Evolutionary conservation across 2,888 invertebrate species (phyloP).

Genomic region (Dyspetes luteomarginatus): DNA sequence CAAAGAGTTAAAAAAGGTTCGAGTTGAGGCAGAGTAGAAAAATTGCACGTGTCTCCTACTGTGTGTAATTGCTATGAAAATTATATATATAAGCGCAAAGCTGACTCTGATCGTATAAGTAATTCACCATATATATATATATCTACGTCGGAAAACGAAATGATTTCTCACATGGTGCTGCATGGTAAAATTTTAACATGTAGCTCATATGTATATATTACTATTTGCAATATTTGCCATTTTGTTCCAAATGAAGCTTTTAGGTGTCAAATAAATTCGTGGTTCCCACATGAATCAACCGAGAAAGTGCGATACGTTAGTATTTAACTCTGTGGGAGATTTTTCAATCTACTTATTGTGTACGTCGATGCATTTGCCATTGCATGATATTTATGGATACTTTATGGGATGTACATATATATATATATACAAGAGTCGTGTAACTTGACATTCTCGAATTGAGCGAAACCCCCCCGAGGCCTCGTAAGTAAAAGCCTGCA

Average conservation of each 20-base stretch:
- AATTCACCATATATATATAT: too few species aligned
- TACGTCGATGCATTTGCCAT: conserved; percentile 6
- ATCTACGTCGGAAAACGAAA: too few species aligned
- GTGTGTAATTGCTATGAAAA: too few species aligned
- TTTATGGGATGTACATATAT: too few species aligned
- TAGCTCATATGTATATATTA: too few species aligned
- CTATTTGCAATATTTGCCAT: conserved; percentile 27
- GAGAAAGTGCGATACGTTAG: conserved; percentile 64
- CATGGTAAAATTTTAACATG: too few species aligned
- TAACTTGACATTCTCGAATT: neutral
- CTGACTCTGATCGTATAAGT: too few species aligned
- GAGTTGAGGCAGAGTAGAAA: too few species aligned
- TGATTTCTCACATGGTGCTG: too few species aligned
- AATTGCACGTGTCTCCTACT: too few species aligned
- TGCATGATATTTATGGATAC: neutral
- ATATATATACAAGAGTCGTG: neutral
- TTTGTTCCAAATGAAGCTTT: conserved; percentile 42
- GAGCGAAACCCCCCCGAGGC: conserved; percentile 24
- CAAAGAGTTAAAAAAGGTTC: too few species aligned
- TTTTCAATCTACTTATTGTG: conserved; percentile 2
- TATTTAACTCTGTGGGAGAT: conserved; percentile 70
- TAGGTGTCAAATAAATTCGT: conserved; percentile 67
- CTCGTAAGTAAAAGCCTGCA: neutral
- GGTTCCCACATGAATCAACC: conserved; percentile 67
- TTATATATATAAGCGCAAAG: too few species aligned